Evolutionary conservation across 2,797 vertebrate genomes (phyloP), one percentile per base, ranked within the genome.

Genomic region (Gila robusta): DNA sequence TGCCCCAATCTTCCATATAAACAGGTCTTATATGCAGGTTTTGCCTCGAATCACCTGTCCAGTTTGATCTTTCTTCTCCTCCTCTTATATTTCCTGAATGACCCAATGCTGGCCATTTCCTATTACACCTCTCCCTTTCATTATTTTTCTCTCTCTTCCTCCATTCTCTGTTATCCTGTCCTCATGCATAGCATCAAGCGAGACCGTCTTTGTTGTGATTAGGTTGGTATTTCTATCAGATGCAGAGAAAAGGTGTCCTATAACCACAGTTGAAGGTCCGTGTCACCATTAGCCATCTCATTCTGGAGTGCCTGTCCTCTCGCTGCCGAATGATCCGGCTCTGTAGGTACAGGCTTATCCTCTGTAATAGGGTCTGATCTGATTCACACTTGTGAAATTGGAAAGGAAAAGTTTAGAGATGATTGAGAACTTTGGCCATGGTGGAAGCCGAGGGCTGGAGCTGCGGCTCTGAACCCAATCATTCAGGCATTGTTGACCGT

Each of bases 401-500:
- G 90, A 91, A 91, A 90, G 91, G 91, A 88, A 91, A 93, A 94
- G 87, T 93, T 87, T 84, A 87, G 90, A 85, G 86, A 90, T 94
- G 93, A 92, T 93, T 91, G 90, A 90, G 92, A 93, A 81, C 88
- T 92, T 93, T 90, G 87, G 89, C 81, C 87, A 28, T 32, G 44
- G 32, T n/a, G 35, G 64, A 76, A 12, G 69, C 54, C 26, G 39
- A 82, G 74, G 59, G 47, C 10, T 80, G 74, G 67, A 73, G 41
- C 74, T 66, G 8, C 66, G 12, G 77, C 66, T 90, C 90, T 93
- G 93, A 94, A 94, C 92, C 92, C 94, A 95, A 94, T 95, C 93
- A 94, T 83, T 62, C 87, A 89, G 86, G 86, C 86, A 83, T 91
- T 94, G 95, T 95, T 94, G 94, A 94, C 94, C 91, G 92, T 93